These are phyloP conservation scores for Caenorhabditis sp. DNA, from an alignment of 2,888 invertebrate species.

Conservation along the genomic window DNA sequence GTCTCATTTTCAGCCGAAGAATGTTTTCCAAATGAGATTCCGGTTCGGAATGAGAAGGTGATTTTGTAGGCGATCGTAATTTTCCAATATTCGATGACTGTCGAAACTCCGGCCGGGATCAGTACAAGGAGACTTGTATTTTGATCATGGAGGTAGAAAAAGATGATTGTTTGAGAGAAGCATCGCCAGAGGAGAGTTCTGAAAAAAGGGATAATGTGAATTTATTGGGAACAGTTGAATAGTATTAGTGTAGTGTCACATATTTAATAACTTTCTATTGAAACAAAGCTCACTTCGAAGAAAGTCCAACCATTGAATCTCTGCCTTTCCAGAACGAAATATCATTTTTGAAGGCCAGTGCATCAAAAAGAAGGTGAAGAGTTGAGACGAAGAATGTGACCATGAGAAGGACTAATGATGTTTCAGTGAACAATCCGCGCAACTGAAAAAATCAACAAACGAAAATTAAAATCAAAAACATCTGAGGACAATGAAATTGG, in stretches of 20 bases:
- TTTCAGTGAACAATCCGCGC: slow-evolving; percentile 88
- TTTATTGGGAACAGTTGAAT: neutral
- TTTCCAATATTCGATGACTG: slow-evolving; percentile 89
- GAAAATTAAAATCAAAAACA: too few species aligned
- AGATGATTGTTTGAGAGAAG: slow-evolving; percentile 88
- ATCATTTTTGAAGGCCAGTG: slow-evolving; percentile 96
- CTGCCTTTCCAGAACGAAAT: slow-evolving; percentile 89
- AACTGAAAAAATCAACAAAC: too few species aligned
- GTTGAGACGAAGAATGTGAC: slow-evolving; percentile 89
- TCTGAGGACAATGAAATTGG: neutral
- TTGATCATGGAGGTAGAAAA: slow-evolving; percentile 89
- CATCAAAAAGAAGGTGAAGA: slow-evolving; percentile 93
- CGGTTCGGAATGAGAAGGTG: slow-evolving; percentile 33
- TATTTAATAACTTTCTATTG: too few species aligned
- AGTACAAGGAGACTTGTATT: slow-evolving; percentile 88
- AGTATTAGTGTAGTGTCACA: too few species aligned
- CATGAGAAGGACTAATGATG: slow-evolving; percentile 88
- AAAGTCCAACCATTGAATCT: slow-evolving; percentile 85
- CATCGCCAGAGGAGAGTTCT: slow-evolving; percentile 85
- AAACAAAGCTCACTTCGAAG: slow-evolving; percentile 74
- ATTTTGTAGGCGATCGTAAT: slow-evolving; percentile 86
- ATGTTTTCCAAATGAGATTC: slow-evolving; percentile 71
- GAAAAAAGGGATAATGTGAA: slow-evolving; percentile 8
- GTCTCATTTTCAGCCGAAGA: slow-evolving; percentile 82
- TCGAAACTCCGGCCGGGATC: slow-evolving; percentile 85